These are phyloP conservation scores for Neolamprologus brichardi DNA, from an alignment of 2,113 vertebrate species.

Conservation along the genomic window DNA sequence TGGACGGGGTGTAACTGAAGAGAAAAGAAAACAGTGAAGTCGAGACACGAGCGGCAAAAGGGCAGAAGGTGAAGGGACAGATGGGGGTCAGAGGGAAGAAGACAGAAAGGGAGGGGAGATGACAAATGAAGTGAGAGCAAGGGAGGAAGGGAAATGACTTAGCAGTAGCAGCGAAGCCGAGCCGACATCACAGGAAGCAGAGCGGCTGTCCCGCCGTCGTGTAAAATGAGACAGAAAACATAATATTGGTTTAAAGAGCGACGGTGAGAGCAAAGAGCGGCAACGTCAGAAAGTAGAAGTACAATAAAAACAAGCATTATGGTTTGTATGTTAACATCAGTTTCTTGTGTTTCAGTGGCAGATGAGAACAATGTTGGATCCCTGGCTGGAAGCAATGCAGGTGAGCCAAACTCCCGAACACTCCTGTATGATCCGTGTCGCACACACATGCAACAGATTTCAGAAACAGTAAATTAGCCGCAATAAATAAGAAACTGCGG, in stretches of 20 bases:
- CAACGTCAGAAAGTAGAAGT: neutral
- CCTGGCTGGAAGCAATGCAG: neutral
- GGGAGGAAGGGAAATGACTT: constrained; percentile 21
- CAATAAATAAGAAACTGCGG: neutral
- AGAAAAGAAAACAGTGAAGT: neutral
- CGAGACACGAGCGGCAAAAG: neutral
- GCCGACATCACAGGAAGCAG: neutral
- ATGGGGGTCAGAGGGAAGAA: neutral
- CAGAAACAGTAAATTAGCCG: neutral
- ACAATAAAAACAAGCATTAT: neutral
- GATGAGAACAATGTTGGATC: constrained; percentile 55
- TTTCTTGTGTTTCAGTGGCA: constrained; percentile 48
- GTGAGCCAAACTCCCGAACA: constrained; percentile 13
- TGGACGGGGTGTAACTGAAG: constrained; percentile 7
- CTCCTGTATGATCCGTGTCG: neutral
- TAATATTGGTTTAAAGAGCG: neutral
- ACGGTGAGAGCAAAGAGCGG: neutral
- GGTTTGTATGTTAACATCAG: neutral
- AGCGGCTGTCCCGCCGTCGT: neutral
- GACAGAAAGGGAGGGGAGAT: neutral
- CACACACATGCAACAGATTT: rapidly evolving
- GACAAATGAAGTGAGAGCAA: neutral
- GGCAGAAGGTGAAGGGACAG: constrained; percentile 7
- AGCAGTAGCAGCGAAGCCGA: constrained; percentile 1
- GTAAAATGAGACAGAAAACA: constrained; percentile 1